Evolutionary conservation across 2,113 vertebrate genomes (phyloP).

Genomic region (Carassius auratus): DNA sequence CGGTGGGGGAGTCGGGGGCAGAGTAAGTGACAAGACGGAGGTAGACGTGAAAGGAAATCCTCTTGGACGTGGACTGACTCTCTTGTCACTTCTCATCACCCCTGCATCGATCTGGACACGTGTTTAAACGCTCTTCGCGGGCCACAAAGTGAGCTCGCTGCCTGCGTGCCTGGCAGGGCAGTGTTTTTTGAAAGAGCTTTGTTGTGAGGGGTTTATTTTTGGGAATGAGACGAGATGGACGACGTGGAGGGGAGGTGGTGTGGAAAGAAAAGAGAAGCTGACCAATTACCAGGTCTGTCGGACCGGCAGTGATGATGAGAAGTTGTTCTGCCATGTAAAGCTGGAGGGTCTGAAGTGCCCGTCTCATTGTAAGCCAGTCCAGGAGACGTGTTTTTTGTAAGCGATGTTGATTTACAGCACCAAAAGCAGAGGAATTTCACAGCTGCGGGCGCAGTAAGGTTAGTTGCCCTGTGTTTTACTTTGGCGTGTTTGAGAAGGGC

Average conservation of each 20-base stretch:
- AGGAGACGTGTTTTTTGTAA: background rate
- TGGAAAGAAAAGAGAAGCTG: slow-evolving; percentile 11
- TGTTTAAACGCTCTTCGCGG: slow-evolving; percentile 19
- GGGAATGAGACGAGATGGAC: slow-evolving; percentile 16
- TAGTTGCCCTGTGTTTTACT: slow-evolving; percentile 33
- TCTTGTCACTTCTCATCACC: slow-evolving; percentile 42
- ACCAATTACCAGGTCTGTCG: slow-evolving; percentile 21
- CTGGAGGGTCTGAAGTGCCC: slow-evolving; percentile 30
- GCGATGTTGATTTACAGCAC: slow-evolving; percentile 1
- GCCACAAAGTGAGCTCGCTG: slow-evolving; percentile 1
- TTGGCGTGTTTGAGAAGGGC: background rate
- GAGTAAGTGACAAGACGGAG: slow-evolving; percentile 26
- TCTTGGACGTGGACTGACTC: slow-evolving; percentile 31
- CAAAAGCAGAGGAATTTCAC: background rate
- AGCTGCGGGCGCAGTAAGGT: slow-evolving; percentile 10
- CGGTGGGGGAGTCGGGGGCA: background rate
- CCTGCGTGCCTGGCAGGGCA: background rate
- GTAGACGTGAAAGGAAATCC: slow-evolving; percentile 20
- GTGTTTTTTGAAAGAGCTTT: slow-evolving; percentile 7
- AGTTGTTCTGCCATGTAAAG: slow-evolving; percentile 21
- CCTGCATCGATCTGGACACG: slow-evolving; percentile 9
- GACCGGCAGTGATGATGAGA: slow-evolving; percentile 15
- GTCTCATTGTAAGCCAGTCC: background rate
- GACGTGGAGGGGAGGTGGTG: background rate
- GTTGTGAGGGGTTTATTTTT: slow-evolving; percentile 40